Conservation (phyloP, 2,888 invertebrate species). For the Empis stercorea region DNA sequence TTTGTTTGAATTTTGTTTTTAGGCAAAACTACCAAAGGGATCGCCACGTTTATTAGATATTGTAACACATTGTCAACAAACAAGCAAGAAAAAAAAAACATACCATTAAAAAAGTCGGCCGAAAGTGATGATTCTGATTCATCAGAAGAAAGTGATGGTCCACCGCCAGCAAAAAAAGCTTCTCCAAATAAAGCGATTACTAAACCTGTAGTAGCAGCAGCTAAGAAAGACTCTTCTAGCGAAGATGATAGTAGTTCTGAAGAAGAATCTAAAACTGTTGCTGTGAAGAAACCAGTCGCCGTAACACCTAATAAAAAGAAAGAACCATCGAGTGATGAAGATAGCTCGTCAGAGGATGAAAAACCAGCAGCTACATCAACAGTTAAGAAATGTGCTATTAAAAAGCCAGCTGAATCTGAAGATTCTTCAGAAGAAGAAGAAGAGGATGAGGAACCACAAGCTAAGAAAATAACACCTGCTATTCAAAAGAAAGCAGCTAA, state of each 20-base stretch:
- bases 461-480: slow-evolving; percentile 14
- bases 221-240: slow-evolving; percentile 10
- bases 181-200: slow-evolving; percentile 8
- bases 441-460: slow-evolving; percentile 14
- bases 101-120: slow-evolving; percentile 1
- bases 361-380: slow-evolving; percentile 2
- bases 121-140: slow-evolving; percentile 8
- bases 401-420: slow-evolving; percentile 9
- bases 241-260: slow-evolving; percentile 15
- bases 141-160: slow-evolving; percentile 11
- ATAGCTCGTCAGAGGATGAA: slow-evolving; percentile 23
- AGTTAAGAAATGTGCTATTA: slow-evolving; percentile 5
- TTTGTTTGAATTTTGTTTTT: slow-evolving; percentile 25
- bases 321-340: slow-evolving; percentile 25
- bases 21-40: slow-evolving; percentile 52
- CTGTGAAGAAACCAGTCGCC: slow-evolving; percentile 9
- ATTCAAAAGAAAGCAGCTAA: neutral
- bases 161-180: slow-evolving; percentile 3
- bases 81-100: slow-evolving; percentile 34
- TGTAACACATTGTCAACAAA: slow-evolving; percentile 42
- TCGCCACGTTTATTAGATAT: slow-evolving; percentile 52
- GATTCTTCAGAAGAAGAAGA: slow-evolving; percentile 14
- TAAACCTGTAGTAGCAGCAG: slow-evolving; percentile 13
- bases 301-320: neutral
- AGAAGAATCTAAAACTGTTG: slow-evolving; percentile 7